phyloP scores from a whole-genome alignment of 1,140 invertebrate species.

The Galleria mellonella region DNA sequence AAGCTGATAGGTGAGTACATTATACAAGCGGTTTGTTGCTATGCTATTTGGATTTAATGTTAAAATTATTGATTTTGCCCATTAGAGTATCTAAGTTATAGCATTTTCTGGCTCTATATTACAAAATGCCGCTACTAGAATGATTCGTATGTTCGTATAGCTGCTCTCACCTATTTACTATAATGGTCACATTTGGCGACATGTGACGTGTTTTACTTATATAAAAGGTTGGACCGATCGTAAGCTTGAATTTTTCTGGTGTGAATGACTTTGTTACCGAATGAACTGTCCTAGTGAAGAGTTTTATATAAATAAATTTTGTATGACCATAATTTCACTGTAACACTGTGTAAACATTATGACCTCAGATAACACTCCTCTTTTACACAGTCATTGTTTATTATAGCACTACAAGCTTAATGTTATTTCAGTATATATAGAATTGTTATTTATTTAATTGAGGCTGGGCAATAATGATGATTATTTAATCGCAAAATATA shows the following conservation, averaged over 20 bases:
- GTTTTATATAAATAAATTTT: too few relatives aligned
- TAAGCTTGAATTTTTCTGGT: conserved; percentile 16
- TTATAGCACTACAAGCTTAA: too few relatives aligned
- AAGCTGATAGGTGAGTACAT: conserved; percentile 65
- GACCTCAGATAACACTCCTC: too few relatives aligned
- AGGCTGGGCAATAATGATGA: too few relatives aligned
- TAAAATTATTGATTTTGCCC: conserved; percentile 41
- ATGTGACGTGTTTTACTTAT: conserved; percentile 39
- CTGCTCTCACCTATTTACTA: background rate
- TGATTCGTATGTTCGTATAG: background rate
- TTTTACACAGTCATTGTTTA: too few relatives aligned
- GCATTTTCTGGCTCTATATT: background rate
- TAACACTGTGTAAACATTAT: too few relatives aligned
- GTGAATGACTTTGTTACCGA: conserved; percentile 20
- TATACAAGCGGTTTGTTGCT: conserved; percentile 13
- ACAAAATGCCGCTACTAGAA: background rate
- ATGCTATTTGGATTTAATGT: conserved; percentile 10
- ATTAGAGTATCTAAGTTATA: background rate
- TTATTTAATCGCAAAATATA: too few relatives aligned
- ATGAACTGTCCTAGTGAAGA: background rate
- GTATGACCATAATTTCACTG: too few relatives aligned
- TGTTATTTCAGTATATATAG: too few relatives aligned
- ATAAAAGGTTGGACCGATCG: conserved; percentile 20
- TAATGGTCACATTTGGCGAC: conserved; percentile 23
- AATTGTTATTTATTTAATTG: too few relatives aligned